Evolutionary conservation across 2,797 vertebrate genomes (phyloP), one percentile per base, ranked within the genome.

Genomic region (Sphenodon punctatus): DNA sequence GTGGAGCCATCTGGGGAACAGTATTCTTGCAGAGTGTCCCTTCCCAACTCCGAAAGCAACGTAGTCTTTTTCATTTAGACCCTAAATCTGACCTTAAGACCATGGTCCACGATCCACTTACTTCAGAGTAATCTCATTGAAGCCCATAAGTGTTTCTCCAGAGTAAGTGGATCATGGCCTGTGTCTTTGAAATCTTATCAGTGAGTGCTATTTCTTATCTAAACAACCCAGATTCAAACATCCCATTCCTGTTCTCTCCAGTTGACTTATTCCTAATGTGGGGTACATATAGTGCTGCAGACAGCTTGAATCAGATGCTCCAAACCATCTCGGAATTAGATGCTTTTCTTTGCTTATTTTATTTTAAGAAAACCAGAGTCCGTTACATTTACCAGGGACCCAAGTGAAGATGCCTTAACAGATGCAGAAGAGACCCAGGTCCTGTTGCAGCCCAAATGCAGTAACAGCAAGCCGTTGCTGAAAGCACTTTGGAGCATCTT

Each of bases 401-500:
- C 59, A 25, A 14, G 1, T 1, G 30, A 23, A 38, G 17, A 2
- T 22, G 78, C 68, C 13, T 6, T 0, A 49, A 60, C 67, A 76
- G 68, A 78, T 80, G 94, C 93, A 30, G 95, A 96, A 15, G 98
- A 99, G 93, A 94, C 90, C 2, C 93, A 98, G 89, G 88, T 96
- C 70, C 94, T 99, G 43, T 93, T 98, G 68, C 95, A 95, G 39
- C 95, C 95, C 27, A 95, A 96, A 85, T 92, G 92, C 68, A 96
- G 85, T 75, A 95, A 92, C 3, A 96, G 95, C 0, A 88, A 96
- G 74, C 96, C 95, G 3, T 95, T 99, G 79, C 92, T 99, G 87
- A 95, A 95, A 89, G 97, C 92, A 0, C 88, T 98, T 61, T 96
- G 97, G 74, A 95, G 85, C 64, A 96, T 97, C 85, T 98, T 97